These are phyloP conservation scores for Pseudochirops corinnae DNA, from an alignment of 2,797 vertebrate species.

Conservation along the genomic window DNA sequence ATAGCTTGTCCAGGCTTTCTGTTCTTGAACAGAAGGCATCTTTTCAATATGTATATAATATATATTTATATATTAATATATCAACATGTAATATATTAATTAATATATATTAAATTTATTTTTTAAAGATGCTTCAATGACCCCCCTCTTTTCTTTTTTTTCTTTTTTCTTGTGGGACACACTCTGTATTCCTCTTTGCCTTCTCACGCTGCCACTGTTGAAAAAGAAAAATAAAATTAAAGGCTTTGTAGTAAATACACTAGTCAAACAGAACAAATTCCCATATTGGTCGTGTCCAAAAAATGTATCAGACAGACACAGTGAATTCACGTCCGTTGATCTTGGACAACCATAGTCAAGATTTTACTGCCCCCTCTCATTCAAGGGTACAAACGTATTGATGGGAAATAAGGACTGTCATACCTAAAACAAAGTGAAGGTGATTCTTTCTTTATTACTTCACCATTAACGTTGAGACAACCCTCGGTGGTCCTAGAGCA, in stretches of 20 bases:
- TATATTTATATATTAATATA: no score
- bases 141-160: background rate
- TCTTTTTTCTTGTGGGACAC: background rate
- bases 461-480: background rate
- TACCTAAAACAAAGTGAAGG: background rate
- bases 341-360: slow-evolving; percentile 14
- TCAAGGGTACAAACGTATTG: background rate
- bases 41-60: background rate
- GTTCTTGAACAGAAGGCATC: background rate
- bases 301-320: background rate
- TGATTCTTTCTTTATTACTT: slow-evolving; percentile 24
- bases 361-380: background rate
- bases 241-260: background rate
- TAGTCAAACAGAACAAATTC: background rate
- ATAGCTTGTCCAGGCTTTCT: background rate
- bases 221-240: background rate
- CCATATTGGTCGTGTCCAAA: background rate
- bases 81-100: no score
- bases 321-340: slow-evolving; percentile 50
- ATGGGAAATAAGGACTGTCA: slow-evolving; percentile 42
- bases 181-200: background rate
- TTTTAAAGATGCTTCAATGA: background rate
- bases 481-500: background rate
- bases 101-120: background rate
- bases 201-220: background rate